phyloP scores from a whole-genome alignment of 2,888 invertebrate genomes.

The Hybos culiciformis region DNA sequence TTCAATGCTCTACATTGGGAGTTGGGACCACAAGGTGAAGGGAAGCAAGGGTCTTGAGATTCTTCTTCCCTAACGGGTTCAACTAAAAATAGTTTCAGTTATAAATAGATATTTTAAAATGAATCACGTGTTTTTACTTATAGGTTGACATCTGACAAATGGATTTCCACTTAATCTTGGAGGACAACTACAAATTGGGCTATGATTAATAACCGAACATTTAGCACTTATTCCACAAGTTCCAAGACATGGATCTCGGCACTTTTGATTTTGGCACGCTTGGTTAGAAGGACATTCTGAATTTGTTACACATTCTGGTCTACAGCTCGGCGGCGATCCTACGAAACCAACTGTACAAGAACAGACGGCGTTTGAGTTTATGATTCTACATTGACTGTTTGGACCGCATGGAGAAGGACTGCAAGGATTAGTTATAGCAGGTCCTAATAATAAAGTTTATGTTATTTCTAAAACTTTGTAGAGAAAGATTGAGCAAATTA shows the following conservation, averaged over 20 bases:
- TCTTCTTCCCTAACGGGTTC: conserved; percentile 12
- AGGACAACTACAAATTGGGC: conserved; percentile 60
- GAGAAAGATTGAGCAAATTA: conserved; percentile 19
- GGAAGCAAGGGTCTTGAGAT: conserved; percentile 34
- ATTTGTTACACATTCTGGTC: conserved; percentile 56
- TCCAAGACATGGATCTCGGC: conserved; percentile 62
- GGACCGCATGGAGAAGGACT: conserved; percentile 56
- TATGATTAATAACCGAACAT: conserved; percentile 61
- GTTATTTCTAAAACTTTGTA: neutral
- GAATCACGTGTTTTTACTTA: conserved; percentile 37
- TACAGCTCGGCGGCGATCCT: conserved; percentile 57
- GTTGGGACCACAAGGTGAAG: conserved; percentile 42
- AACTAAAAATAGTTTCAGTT: neutral
- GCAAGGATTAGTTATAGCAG: conserved; percentile 39
- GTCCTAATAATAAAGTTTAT: conserved; percentile 27
- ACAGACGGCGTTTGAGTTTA: conserved; percentile 50
- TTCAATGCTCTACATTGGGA: conserved; percentile 39
- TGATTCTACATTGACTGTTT: conserved; percentile 53
- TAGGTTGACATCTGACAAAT: conserved; percentile 39
- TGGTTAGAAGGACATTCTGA: conserved; percentile 51
- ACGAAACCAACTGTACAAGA: conserved; percentile 53
- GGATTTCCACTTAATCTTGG: conserved; percentile 28
- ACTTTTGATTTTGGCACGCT: conserved; percentile 59
- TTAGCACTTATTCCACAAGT: conserved; percentile 62
- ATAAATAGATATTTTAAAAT: conserved; percentile 24